phyloP scores from a whole-genome alignment of 2,113 vertebrate species.

The Bufo bufo region DNA sequence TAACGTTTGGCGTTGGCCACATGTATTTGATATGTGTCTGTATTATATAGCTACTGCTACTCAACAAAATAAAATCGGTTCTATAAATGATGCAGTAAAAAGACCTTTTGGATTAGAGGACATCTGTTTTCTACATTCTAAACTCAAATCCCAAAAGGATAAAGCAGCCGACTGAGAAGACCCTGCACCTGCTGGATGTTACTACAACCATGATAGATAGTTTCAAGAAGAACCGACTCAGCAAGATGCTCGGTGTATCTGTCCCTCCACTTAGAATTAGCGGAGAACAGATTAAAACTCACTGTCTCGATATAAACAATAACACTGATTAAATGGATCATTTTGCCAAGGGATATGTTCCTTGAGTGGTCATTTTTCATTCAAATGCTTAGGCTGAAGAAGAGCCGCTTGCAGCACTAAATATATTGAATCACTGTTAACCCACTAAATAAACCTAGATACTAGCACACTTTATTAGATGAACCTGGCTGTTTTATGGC shows the following conservation, averaged over 20 bases:
- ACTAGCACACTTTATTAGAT: conserved; percentile 69
- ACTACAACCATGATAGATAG: conserved; percentile 80
- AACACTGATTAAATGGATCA: conserved; percentile 82
- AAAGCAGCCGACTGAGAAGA: conserved; percentile 64
- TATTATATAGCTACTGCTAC: not conserved
- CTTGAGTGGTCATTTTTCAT: conserved; percentile 78
- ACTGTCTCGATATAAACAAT: conserved; percentile 89
- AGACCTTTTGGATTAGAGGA: conserved; percentile 69
- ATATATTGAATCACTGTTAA: conserved; percentile 80
- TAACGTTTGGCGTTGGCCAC: no score
- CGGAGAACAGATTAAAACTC: conserved; percentile 85
- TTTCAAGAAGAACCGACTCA: conserved; percentile 84
- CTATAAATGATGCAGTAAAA: conserved; percentile 63
- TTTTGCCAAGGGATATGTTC: conserved; percentile 76
- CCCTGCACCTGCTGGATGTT: conserved; percentile 77
- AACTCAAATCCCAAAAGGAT: conserved; percentile 68
- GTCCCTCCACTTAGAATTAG: conserved; percentile 78
- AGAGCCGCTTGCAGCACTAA: conserved; percentile 76
- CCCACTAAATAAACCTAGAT: conserved; percentile 70
- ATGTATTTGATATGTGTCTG: not conserved
- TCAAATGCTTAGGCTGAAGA: conserved; percentile 72
- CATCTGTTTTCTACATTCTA: conserved; percentile 77
- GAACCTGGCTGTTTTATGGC: conserved; percentile 68
- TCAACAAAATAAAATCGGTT: not conserved
- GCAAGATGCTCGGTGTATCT: conserved; percentile 70